Evolutionary conservation across 1,140 invertebrate species (phyloP).

Genomic region (Sminthurinus signatus): DNA sequence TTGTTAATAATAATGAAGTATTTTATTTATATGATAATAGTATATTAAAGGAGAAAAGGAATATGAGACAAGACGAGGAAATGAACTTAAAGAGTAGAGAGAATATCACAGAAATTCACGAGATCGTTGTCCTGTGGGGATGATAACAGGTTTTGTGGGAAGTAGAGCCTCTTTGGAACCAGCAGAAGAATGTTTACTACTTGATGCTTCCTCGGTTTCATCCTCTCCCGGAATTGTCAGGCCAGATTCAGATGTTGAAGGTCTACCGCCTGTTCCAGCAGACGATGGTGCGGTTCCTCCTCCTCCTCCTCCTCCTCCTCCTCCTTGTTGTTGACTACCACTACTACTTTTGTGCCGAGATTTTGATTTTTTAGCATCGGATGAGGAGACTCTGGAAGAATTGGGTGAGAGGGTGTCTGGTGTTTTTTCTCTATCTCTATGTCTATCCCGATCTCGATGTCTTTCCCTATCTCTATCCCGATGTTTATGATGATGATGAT

Average conservation of each 20-base stretch:
- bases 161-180: slow-evolving; percentile 38
- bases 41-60: too few relatives aligned
- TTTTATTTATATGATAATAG: too few relatives aligned
- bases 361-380: slow-evolving; percentile 22
- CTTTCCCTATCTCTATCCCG: slow-evolving; percentile 20
- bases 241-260: slow-evolving; percentile 38
- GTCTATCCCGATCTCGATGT: slow-evolving; percentile 21
- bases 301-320: slow-evolving; percentile 8
- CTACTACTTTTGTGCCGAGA: slow-evolving; percentile 8
- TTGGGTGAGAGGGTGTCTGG: slow-evolving; percentile 34
- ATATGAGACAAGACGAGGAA: too few relatives aligned
- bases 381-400: slow-evolving; percentile 33
- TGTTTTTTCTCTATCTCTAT: slow-evolving; percentile 32
- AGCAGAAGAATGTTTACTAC: slow-evolving; percentile 35
- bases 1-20: too few relatives aligned
- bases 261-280: slow-evolving; percentile 12
- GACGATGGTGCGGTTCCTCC: slow-evolving; percentile 20
- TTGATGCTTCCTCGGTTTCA: slow-evolving; percentile 43
- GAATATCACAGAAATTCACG: slow-evolving; percentile 42
- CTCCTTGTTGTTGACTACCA: too few relatives aligned
- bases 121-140: slow-evolving; percentile 38
- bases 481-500: slow-evolving; percentile 25
- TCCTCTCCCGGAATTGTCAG: slow-evolving; percentile 43
- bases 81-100: slow-evolving; percentile 11
- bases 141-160: slow-evolving; percentile 36